Evolutionary conservation across 2,888 invertebrate species (phyloP), one percentile per base, ranked within the genome.

Genomic region (Heliconius charithonia): DNA sequence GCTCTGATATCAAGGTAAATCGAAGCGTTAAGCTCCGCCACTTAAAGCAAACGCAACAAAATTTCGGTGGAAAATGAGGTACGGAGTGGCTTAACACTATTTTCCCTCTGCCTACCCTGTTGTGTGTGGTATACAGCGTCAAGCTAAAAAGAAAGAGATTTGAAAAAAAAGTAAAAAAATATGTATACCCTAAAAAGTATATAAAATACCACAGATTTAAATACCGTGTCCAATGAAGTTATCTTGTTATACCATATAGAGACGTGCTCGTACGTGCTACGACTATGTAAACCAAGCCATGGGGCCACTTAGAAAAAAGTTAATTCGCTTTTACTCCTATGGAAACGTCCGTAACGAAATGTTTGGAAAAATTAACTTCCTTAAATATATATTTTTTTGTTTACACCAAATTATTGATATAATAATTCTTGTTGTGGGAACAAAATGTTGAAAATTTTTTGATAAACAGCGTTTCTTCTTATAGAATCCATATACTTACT

Each of bases 221-320:
- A 72, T 72, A 72, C 72, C 37, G 72, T 59, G n/a, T 72, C 59
- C 59, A 59, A 19, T 72, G 32, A n/a, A 59, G 72, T 37, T 16
- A 72, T 32, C 72, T 37, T 32, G 72, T 72, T 72, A 59, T 59
- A 59, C 72, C 72, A 32, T 72, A 72, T 72, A 72, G 3, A 72
- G 72, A 29, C 22, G 41, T 3, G 25, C 25, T 9, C 41, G 69
- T 45, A 69, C 69, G 69, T 69, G 69, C 41, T 69, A 45, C 25
- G 69, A 69, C 37, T 56, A 72, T 72, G 72, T 72, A 59, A 72
- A 59, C 59, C 72, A 59, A 59, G 72, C 37, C 72, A 72, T 32
- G 72, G 72, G 72, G 37, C 37, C 72, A 16, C 32, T 59, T 59
- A 37, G 59, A 72, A 72, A 72, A 72, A 72, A 72, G 72, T 59